Base-by-base conservation (phyloP, 2,888 invertebrate species). In the Hirtodrosophila cameraria region DNA sequence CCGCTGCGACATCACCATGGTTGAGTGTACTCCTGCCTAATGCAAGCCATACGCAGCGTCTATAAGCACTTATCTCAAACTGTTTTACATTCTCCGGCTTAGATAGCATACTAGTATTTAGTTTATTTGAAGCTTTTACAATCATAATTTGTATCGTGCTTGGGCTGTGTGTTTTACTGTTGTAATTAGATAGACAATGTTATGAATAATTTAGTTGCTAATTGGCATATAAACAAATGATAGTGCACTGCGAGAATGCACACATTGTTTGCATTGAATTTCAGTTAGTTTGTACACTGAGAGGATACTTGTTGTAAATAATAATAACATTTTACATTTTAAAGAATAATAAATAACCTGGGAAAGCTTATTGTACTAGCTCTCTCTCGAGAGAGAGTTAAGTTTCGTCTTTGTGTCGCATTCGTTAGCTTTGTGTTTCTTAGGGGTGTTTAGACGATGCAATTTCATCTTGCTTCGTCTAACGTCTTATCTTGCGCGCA, bases 141-240 rank as follows among this genome's bases (percentile, higher is more conserved):
- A 39, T 43, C 53, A 39, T 35, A 60, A 62, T 64, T 61, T 38
- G 59, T 50, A 38, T 38, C 45, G 49, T 28, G 45, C 30, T 46
- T 27, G n/a, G 23, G 15, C 25, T 12, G 25, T 36, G 74, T 57
- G n/a, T 7, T 77, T 60, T 66, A 77, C 57, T 52, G 63, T 70
- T 54, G 68, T 70, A 80, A 85, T 87, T 87, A 87, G 78, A 50
- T 50, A n/a, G 38, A 73, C 61, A 65, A 71, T 58, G 30, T 23
- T 49, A 55, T 88, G 65, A 76, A 87, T 85, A 70, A 78, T 75
- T 70, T 50, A 85, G 59, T 52, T 67, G 59, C 43, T 84, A 87
- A 87, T 84, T 84, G 77, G 1, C 63, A 50, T 46, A 67, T 61
- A 77, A 73, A 60, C 69, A 69, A 72, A 52, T 75, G 49, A 36